phyloP scores from a whole-genome alignment of 2,888 invertebrate genomes.

The Drosophila testacea region DNA sequence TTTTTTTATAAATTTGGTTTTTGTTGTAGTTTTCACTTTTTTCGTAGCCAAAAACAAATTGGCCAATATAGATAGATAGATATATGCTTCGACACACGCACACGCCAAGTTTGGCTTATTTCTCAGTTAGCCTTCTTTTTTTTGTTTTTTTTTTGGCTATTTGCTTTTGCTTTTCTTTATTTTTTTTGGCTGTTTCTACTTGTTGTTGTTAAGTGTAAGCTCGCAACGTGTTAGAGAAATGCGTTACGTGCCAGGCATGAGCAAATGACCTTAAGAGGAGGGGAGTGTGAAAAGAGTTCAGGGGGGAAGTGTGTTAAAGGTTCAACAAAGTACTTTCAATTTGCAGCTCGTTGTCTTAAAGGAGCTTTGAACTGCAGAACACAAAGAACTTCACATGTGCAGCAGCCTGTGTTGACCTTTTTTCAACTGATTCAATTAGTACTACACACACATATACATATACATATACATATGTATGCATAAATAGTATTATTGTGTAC shows the following conservation, averaged over 20 bases:
- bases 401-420: conserved; percentile 20
- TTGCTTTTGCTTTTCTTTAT: conserved; percentile 13
- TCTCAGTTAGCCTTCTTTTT: conserved; percentile 33
- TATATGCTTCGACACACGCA: conserved; percentile 53
- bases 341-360: conserved; percentile 1
- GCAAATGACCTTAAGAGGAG: conserved; percentile 36
- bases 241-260: conserved; percentile 73
- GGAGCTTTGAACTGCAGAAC: conserved; percentile 18
- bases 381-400: background rate
- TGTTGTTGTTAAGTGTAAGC: conserved; percentile 11
- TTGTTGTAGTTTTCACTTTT: conserved; percentile 70
- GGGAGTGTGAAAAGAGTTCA: background rate
- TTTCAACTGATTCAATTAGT: conserved; percentile 20
- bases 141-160: conserved; percentile 32
- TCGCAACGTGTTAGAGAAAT: conserved; percentile 67
- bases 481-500: background rate
- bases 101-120: conserved; percentile 68
- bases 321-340: conserved; percentile 15
- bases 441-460: background rate
- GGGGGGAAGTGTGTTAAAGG: background rate
- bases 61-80: conserved; percentile 11
- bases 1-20: conserved; percentile 15
- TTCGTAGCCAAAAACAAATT: conserved; percentile 59
- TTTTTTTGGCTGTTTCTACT: background rate
- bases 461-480: background rate